Percentiles rank a stretch among this genome's conserved stretches.
These are phyloP conservation scores for Agonopterix alstromeriana DNA, from an alignment of 2,888 invertebrate species.

Conservation along the genomic window DNA sequence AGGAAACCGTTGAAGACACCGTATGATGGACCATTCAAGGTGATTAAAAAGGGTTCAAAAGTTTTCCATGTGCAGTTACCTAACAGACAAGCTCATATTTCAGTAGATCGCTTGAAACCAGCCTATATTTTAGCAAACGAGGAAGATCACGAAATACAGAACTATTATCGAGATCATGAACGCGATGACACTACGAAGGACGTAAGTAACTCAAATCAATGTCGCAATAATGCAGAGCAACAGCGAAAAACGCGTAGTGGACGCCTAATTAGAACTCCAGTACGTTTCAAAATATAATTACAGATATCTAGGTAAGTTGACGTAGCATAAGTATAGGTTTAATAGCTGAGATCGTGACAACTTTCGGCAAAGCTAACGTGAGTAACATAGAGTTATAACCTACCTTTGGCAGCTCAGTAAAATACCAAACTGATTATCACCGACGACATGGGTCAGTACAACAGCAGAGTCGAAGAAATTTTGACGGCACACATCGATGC, in stretches of 20 bases:
- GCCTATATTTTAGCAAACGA: slow-evolving; percentile 1
- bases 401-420: not conserved
- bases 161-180: not conserved
- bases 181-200: not conserved
- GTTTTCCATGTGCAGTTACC: slow-evolving; percentile 6
- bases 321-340: not conserved
- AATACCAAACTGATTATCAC: not conserved
- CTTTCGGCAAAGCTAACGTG: not conserved
- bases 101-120: slow-evolving; percentile 9
- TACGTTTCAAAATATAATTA: not conserved
- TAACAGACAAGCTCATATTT: slow-evolving; percentile 1
- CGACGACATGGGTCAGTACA: not conserved
- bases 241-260: not conserved
- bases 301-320: not conserved
- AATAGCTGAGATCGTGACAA: not conserved
- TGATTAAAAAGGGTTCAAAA: slow-evolving; percentile 4
- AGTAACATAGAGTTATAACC: not conserved
- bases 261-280: not conserved
- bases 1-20: slow-evolving; percentile 8
- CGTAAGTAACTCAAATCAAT: not conserved
- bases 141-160: not conserved
- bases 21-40: slow-evolving; percentile 11
- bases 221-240: not conserved
- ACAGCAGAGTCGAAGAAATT: not conserved
- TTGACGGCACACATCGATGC: not conserved